These are phyloP conservation scores for Rhagonycha lutea DNA, from an alignment of 2,888 invertebrate genomes.

Conservation along the genomic window DNA sequence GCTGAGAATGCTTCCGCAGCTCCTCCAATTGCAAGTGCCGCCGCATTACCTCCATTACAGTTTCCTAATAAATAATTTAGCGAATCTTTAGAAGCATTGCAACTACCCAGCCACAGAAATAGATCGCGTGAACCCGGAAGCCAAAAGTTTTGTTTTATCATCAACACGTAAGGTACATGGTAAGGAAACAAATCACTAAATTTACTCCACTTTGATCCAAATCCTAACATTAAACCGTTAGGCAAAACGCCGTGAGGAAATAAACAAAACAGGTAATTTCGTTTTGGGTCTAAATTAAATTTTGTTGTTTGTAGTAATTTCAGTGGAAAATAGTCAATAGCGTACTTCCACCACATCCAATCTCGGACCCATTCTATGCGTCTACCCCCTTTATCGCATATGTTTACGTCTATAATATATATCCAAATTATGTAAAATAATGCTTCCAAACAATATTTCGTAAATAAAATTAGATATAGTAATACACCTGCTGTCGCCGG, in stretches of 20 bases:
- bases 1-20: constrained; percentile 86
- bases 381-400: constrained; percentile 61
- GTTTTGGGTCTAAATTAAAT: constrained; percentile 74
- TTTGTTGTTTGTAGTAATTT: constrained; percentile 84
- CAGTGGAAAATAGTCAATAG: constrained; percentile 84
- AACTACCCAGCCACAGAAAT: constrained; percentile 59
- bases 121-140: constrained; percentile 76
- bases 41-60: constrained; percentile 62
- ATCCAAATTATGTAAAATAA: constrained; percentile 70
- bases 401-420: constrained; percentile 60
- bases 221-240: constrained; percentile 77
- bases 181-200: constrained; percentile 58
- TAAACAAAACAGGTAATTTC: constrained; percentile 83
- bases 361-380: constrained; percentile 58
- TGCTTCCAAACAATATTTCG: constrained; percentile 60
- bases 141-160: constrained; percentile 69
- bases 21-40: constrained; percentile 83
- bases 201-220: constrained; percentile 72
- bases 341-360: constrained; percentile 73
- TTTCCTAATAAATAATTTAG: constrained; percentile 65
- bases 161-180: constrained; percentile 56
- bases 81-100: constrained; percentile 68
- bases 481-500: constrained; percentile 58
- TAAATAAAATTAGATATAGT: constrained; percentile 62
- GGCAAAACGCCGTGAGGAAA: constrained; percentile 90